phyloP scores from a whole-genome alignment of 2,797 vertebrate genomes.

The Arremon brunneinucha region DNA sequence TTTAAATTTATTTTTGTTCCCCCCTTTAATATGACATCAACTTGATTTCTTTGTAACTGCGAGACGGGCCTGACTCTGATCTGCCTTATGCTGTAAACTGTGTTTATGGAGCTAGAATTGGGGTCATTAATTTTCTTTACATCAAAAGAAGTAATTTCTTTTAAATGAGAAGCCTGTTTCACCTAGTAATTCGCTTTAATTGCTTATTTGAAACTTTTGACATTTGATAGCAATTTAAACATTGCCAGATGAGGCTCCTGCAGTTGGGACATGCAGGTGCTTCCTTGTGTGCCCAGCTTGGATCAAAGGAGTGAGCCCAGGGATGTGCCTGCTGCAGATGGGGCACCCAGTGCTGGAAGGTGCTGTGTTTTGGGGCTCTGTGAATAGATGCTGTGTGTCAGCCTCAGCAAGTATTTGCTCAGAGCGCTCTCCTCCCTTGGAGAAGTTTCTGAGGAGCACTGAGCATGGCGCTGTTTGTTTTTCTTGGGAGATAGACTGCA shows the following conservation, averaged over 20 bases:
- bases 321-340: not conserved
- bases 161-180: constrained; percentile 59
- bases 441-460: not conserved
- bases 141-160: constrained; percentile 61
- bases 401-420: not conserved
- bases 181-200: constrained; percentile 59
- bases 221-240: constrained; percentile 60
- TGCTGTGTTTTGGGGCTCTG: not conserved
- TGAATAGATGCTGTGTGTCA: not conserved
- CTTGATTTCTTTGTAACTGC: not conserved
- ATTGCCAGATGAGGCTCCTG: constrained; percentile 27
- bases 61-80: constrained; percentile 18
- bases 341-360: not conserved
- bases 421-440: not conserved
- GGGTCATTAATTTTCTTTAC: constrained; percentile 65
- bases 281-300: constrained; percentile 3
- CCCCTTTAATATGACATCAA: not conserved
- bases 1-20: not conserved
- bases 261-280: constrained; percentile 24
- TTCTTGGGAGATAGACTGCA: not conserved
- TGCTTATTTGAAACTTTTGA: constrained; percentile 62
- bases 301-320: not conserved
- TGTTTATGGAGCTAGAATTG: constrained; percentile 53
- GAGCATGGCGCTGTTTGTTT: not conserved
- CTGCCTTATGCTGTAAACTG: constrained; percentile 16